These are phyloP conservation scores for Panagrolaimus sp. DNA, from an alignment of 1,140 invertebrate species.

Conservation along the genomic window DNA sequence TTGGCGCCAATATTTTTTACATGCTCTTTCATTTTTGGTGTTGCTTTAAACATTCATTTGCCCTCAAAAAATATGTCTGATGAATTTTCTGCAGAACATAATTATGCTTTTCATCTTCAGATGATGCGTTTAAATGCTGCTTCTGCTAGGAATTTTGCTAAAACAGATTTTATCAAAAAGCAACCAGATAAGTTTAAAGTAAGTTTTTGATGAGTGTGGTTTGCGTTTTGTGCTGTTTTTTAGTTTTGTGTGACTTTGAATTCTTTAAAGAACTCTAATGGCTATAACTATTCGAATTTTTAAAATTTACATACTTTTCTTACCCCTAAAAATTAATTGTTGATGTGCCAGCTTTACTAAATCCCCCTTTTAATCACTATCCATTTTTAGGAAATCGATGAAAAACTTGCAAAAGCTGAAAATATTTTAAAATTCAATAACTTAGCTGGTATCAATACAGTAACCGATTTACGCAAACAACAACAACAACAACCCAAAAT, in stretches of 20 bases:
- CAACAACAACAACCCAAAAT: neutral
- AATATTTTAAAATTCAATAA: neutral
- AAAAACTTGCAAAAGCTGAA: neutral
- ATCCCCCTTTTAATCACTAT: neutral
- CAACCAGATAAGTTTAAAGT: conserved; percentile 4
- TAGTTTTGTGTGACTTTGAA: no score
- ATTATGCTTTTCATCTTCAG: neutral
- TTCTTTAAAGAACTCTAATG: no score
- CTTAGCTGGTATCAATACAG: neutral
- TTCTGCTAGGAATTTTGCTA: neutral
- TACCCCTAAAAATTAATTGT: no score
- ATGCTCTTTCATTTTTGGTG: no score
- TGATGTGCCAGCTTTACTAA: neutral
- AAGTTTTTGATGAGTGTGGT: neutral
- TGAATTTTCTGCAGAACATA: no score
- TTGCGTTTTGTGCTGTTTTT: neutral
- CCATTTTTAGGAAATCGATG: neutral
- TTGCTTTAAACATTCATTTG: no score
- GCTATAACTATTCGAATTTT: no score
- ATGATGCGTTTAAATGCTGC: conserved; percentile 11
- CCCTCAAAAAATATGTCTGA: no score
- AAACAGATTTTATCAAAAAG: neutral
- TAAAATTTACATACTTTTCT: no score
- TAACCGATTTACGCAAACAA: neutral
- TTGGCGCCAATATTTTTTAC: neutral